Evolutionary conservation across 2,888 invertebrate genomes (phyloP).

Genomic region (Auanema sp.): DNA sequence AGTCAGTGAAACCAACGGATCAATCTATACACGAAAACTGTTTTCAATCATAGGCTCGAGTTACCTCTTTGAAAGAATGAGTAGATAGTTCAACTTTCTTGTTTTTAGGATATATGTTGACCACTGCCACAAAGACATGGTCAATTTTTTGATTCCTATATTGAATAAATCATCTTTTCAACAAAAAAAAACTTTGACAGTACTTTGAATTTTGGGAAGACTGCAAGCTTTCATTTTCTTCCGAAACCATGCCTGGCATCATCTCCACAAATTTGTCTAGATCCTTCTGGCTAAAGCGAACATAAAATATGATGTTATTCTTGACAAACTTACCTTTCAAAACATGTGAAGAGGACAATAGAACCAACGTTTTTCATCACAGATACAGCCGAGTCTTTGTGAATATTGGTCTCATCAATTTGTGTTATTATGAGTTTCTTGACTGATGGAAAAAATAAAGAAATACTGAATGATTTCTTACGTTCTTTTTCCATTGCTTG

Average conservation of each 20-base stretch:
- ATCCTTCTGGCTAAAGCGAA: too few relatives aligned
- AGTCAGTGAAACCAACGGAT: conserved; percentile 2
- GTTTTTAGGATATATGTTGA: conserved; percentile 23
- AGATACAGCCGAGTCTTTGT: not conserved
- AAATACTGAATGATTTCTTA: too few relatives aligned
- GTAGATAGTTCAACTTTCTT: conserved; percentile 6
- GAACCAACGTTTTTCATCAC: conserved; percentile 12
- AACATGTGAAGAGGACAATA: conserved; percentile 21
- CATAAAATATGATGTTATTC: not conserved
- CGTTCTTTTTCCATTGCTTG: too few relatives aligned
- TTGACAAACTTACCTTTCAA: not conserved
- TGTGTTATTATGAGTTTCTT: too few relatives aligned
- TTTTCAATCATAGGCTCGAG: not conserved
- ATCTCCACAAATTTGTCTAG: too few relatives aligned
- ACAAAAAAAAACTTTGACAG: too few relatives aligned
- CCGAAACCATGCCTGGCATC: too few relatives aligned
- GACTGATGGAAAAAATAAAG: too few relatives aligned
- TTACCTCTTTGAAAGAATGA: conserved; percentile 1
- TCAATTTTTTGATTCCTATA: conserved; percentile 20
- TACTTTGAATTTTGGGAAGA: too few relatives aligned
- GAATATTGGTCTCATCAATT: not conserved
- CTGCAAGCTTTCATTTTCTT: too few relatives aligned
- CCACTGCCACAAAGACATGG: conserved; percentile 26
- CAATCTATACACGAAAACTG: conserved; percentile 5
- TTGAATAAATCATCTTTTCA: not conserved